phyloP scores from a whole-genome alignment of 2,888 invertebrate genomes.

The Pterostichus niger region DNA sequence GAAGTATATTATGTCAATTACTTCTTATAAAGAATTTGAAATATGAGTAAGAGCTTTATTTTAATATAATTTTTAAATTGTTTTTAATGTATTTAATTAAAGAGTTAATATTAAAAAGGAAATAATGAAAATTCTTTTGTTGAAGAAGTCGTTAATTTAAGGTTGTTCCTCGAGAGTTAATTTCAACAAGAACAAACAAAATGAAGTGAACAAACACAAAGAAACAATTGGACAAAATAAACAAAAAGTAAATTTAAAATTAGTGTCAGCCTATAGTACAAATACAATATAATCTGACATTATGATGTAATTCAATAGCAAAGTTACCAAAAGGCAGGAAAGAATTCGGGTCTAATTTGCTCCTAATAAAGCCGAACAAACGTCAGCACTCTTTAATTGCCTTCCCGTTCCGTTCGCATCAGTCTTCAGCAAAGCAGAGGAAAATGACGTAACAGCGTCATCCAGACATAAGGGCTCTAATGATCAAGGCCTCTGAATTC shows the following conservation, averaged over 20 bases:
- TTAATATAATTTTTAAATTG: not conserved
- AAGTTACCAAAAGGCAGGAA: slow-evolving; percentile 6
- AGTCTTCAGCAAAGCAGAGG: slow-evolving; percentile 17
- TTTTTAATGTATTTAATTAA: too few species aligned
- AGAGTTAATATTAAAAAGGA: too few species aligned
- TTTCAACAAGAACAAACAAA: too few species aligned
- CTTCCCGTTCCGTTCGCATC: slow-evolving; percentile 25
- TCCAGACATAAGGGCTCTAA: slow-evolving; percentile 23
- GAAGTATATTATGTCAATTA: too few species aligned
- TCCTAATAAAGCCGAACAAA: slow-evolving; percentile 47
- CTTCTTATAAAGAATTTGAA: too few species aligned
- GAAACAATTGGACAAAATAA: slow-evolving; percentile 1
- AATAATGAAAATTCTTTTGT: too few species aligned
- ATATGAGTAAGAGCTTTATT: not conserved
- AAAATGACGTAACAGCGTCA: slow-evolving; percentile 3
- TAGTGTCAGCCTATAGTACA: not conserved
- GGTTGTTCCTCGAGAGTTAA: too few species aligned
- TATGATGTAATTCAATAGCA: slow-evolving; percentile 47
- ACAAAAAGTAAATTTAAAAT: slow-evolving; percentile 31
- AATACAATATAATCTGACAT: slow-evolving; percentile 22
- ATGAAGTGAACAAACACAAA: not conserved
- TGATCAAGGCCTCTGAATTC: slow-evolving; percentile 6
- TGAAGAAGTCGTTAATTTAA: too few species aligned
- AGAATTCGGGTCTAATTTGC: slow-evolving; percentile 29
- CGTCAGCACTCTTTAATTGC: slow-evolving; percentile 56